Evolutionary conservation across 2,888 invertebrate species (phyloP), one percentile per base, ranked within the genome.

Genomic region (Melolontha melolontha): DNA sequence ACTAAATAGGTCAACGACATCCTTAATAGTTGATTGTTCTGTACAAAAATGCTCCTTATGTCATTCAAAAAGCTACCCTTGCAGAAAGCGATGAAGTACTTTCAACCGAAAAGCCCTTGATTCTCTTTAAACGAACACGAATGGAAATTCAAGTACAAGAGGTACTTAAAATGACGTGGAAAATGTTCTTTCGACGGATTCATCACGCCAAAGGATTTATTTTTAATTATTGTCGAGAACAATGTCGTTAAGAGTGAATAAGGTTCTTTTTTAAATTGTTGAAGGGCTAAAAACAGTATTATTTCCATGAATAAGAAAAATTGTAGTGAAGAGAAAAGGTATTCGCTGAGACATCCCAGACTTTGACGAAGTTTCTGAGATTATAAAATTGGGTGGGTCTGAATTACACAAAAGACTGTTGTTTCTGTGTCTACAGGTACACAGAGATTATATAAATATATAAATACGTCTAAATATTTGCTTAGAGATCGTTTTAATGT

Each of bases 71-170:
- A 27, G 59, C 59, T 44, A 14, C 44, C 44, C 22, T 27, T 27
- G 40, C 40, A 40, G 40, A 54, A 54, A 40, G 59, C 27, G 7
- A 14, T 44, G 44, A 27, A 59, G 57, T 2, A 44, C 14, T 29
- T 44, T 14, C 12, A 27, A 59, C 14, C 12, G 40, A 54, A 54
- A 39, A 39, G 54, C 40, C 29, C 59, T 42, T 59, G 59, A 59
- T 59, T 57, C 44, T 29, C 29, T 59, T 42, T 44, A 59, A 59
- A 8, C 44, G 59, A 44, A 59, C 14, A 14, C 29, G 44, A 59
- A 59, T 59, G 27, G 12, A 27, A 44, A 29, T 59, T 44, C 12
- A 29, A 34, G 34, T 34, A 44, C 12, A 12, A 59, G 59, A 44
- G 44, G 44, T 44, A 27, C 59, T 59, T 34, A 44, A 44, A 17